Evolutionary conservation across 1,140 invertebrate species (phyloP).

Genomic region (Acromyrmex heyeri): DNA sequence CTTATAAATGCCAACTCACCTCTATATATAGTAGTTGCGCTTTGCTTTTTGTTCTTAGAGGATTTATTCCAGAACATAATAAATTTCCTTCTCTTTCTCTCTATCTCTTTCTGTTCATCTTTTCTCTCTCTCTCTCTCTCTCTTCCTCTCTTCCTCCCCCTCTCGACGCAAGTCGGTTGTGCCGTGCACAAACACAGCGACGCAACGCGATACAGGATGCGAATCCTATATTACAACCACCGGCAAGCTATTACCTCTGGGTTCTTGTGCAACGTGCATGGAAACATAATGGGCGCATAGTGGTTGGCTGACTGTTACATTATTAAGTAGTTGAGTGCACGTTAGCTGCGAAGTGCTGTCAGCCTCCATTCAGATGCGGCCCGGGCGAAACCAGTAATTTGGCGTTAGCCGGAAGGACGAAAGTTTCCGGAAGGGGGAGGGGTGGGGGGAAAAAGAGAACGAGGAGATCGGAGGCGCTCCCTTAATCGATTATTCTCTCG

Average conservation of each 20-base stretch:
- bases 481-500: slow-evolving; percentile 66
- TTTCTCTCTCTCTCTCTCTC: background rate
- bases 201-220: slow-evolving; percentile 67
- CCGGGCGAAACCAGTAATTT: slow-evolving; percentile 73
- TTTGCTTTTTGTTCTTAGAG: slow-evolving; percentile 61
- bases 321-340: slow-evolving; percentile 83
- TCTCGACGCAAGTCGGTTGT: slow-evolving; percentile 24
- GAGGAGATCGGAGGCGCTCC: background rate
- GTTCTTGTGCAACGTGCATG: slow-evolving; percentile 76
- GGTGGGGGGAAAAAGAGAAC: slow-evolving; percentile 40
- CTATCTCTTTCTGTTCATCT: background rate
- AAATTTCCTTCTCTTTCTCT: slow-evolving; percentile 53
- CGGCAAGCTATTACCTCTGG: slow-evolving; percentile 70
- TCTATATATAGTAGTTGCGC: slow-evolving; percentile 31
- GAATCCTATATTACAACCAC: slow-evolving; percentile 75
- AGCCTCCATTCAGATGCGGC: slow-evolving; percentile 76
- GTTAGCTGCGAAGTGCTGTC: slow-evolving; percentile 81
- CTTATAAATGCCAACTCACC: slow-evolving; percentile 61
- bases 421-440: slow-evolving; percentile 47
- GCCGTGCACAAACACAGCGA: slow-evolving; percentile 54
- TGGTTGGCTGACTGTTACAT: slow-evolving; percentile 82
- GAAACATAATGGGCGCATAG: slow-evolving; percentile 81
- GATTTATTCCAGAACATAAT: slow-evolving; percentile 62
- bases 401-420: slow-evolving; percentile 54
- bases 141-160: background rate